Percentiles rank a stretch among this genome's conserved stretches.
phyloP scores from a whole-genome alignment of 2,113 vertebrate species.

The Corvus cornix region DNA sequence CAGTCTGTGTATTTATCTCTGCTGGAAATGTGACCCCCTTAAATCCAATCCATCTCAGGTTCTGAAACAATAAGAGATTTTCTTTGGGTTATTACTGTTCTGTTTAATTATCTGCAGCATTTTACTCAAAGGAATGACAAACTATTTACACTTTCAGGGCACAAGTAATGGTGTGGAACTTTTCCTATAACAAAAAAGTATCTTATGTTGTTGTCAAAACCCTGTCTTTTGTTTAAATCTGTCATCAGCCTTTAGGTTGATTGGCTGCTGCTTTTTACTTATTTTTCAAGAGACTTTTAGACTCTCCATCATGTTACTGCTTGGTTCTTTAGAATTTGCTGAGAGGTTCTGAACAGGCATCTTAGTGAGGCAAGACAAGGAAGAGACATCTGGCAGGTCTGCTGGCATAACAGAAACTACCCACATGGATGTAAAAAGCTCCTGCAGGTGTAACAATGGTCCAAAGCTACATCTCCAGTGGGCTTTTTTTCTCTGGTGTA shows the following conservation, averaged over 20 bases:
- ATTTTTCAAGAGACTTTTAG: not conserved
- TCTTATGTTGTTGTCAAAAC: not conserved
- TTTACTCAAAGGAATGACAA: not conserved
- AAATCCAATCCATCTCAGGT: not conserved
- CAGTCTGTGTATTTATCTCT: not conserved
- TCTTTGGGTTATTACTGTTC: not conserved
- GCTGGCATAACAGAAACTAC: not conserved
- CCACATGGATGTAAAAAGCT: not conserved
- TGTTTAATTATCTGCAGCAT: not conserved
- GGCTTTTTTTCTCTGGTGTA: not conserved
- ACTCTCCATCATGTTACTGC: not conserved
- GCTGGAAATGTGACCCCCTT: not conserved
- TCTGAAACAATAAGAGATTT: not conserved
- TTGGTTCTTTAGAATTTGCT: not conserved
- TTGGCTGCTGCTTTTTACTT: not conserved
- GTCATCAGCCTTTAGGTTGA: not conserved
- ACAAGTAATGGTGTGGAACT: not conserved
- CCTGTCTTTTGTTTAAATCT: not conserved
- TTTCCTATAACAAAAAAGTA: not conserved
- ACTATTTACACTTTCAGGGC: not conserved
- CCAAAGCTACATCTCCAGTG: not conserved
- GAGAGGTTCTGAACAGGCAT: not conserved
- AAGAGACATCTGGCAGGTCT: not conserved
- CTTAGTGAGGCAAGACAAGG: not conserved
- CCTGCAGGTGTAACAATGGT: accelerated